phyloP scores from a whole-genome alignment of 1,140 invertebrate genomes.

The Tetraneura akinire region DNA sequence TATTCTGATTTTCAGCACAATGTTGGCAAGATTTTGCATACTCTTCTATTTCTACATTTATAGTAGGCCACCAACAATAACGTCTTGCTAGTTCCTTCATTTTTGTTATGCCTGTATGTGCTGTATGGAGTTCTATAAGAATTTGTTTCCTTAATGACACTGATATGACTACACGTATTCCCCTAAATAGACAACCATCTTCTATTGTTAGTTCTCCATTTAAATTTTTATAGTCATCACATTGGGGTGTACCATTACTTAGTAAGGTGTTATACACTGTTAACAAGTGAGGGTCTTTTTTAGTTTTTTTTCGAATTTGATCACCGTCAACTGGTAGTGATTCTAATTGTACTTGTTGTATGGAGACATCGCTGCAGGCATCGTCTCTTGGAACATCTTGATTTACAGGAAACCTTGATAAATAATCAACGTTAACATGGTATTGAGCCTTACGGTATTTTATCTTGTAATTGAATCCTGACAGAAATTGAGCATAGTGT shows the following conservation, averaged over 20 bases:
- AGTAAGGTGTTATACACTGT: neutral
- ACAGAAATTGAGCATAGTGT: slow-evolving; percentile 58
- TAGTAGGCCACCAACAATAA: slow-evolving; percentile 53
- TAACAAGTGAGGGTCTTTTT: neutral
- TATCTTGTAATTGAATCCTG: slow-evolving; percentile 58
- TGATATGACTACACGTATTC: slow-evolving; percentile 52
- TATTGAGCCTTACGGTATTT: slow-evolving; percentile 55
- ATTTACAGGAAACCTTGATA: slow-evolving; percentile 55
- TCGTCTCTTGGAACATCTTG: slow-evolving; percentile 34
- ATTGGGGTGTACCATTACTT: neutral
- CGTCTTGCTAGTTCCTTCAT: slow-evolving; percentile 58
- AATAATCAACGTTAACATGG: slow-evolving; percentile 56
- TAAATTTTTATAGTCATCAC: neutral
- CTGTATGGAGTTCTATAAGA: slow-evolving; percentile 51
- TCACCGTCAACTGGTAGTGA: neutral
- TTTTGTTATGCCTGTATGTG: slow-evolving; percentile 55
- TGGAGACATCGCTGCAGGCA: too few species aligned
- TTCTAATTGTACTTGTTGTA: too few species aligned
- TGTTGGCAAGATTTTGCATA: slow-evolving; percentile 48
- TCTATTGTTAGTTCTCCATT: slow-evolving; percentile 49
- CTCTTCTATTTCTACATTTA: slow-evolving; percentile 54
- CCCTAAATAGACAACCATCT: slow-evolving; percentile 45
- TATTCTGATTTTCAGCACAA: slow-evolving; percentile 58
- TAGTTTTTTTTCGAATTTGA: neutral
- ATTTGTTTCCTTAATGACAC: slow-evolving; percentile 35